A percentile compares a stretch with the other conserved stretches of the same genome.
These are phyloP conservation scores for Elachura formosa DNA, from an alignment of 2,113 vertebrate genomes.

Conservation along the genomic window DNA sequence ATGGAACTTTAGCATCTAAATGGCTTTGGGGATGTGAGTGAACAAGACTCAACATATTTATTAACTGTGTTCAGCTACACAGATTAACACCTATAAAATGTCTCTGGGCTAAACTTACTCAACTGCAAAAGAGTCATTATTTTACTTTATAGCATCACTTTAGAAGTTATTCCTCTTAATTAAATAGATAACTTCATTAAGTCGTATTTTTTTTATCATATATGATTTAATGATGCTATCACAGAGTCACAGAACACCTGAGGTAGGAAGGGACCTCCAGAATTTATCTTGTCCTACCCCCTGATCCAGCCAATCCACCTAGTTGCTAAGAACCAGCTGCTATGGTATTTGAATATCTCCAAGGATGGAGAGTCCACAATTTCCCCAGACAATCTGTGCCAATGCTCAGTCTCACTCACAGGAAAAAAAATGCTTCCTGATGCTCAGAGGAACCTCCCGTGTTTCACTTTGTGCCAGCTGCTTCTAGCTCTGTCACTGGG, in stretches of 20 bases:
- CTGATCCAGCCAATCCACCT: background rate
- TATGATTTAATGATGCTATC: background rate
- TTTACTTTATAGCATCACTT: background rate
- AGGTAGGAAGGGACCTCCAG: background rate
- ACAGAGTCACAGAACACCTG: background rate
- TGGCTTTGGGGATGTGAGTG: background rate
- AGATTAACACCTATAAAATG: background rate
- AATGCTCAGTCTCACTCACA: background rate
- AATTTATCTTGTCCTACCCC: background rate
- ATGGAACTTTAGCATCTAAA: background rate
- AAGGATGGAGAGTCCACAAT: background rate
- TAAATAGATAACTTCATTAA: background rate
- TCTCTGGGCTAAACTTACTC: background rate
- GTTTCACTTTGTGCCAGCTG: background rate
- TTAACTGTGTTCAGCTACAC: background rate
- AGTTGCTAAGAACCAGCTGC: background rate
- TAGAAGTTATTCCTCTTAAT: background rate
- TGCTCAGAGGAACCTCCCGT: background rate
- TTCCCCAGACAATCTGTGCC: background rate
- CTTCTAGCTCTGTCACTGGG: background rate
- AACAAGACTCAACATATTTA: background rate
- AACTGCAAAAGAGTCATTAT: background rate
- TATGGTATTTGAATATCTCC: background rate
- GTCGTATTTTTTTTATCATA: background rate
- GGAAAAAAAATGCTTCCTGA: background rate